A percentile compares a stretch with the other conserved stretches of the same genome.
Conservation (phyloP, 2,888 invertebrate genomes). For the Druceiella hillmani region DNA sequence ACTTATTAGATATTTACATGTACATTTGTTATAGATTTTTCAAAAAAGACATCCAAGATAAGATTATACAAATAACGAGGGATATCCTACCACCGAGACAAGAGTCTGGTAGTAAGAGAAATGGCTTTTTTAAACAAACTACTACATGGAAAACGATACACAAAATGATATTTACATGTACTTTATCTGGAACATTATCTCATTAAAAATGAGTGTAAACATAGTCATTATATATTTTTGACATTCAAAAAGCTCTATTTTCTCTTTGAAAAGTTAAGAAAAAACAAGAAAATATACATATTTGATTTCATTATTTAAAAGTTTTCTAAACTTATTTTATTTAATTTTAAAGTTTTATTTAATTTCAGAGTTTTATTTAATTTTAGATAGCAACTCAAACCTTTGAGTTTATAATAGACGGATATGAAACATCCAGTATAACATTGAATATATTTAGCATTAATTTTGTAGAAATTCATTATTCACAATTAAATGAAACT, state of each 20-base stretch:
- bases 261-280: no score
- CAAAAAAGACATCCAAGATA: constrained; percentile 11
- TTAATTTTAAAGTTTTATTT: constrained; percentile 21
- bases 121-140: constrained; percentile 15
- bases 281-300: not conserved
- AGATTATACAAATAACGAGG: constrained; percentile 13
- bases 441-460: no score
- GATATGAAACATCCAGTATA: constrained; percentile 29
- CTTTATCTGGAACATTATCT: not conserved
- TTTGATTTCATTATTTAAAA: not conserved
- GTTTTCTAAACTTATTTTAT: not conserved
- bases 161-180: constrained; percentile 5
- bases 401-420: constrained; percentile 27
- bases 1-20: no score
- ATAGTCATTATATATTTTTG: no score
- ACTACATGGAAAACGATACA: constrained; percentile 12
- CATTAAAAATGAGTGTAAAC: no score
- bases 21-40: constrained; percentile 16
- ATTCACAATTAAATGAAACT: no score
- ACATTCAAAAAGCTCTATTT: no score
- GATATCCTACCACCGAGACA: constrained; percentile 13
- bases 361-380: no score
- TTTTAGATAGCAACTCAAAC: constrained; percentile 27
- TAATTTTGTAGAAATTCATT: no score
- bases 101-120: constrained; percentile 9